These are phyloP conservation scores for Leuciscus waleckii DNA, from an alignment of 2,797 vertebrate species.

Conservation along the genomic window DNA sequence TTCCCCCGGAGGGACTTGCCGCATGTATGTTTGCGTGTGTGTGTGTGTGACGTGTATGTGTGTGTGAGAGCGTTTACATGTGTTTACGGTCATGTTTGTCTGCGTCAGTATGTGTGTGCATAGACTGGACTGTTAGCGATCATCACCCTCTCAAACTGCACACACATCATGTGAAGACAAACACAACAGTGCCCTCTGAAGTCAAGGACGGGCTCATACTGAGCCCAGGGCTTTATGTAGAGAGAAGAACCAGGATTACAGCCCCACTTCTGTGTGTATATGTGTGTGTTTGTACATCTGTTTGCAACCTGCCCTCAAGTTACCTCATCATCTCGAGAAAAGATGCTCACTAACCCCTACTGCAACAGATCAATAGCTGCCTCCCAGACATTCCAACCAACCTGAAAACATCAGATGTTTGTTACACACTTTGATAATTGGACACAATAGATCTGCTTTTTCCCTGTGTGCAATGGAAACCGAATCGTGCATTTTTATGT, in stretches of 20 bases:
- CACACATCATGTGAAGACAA: slow-evolving; percentile 67
- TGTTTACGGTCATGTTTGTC: slow-evolving; percentile 60
- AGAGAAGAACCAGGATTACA: slow-evolving; percentile 58
- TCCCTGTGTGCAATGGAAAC: background rate
- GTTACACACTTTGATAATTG: slow-evolving; percentile 28
- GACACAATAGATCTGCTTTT: slow-evolving; percentile 17
- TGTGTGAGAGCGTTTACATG: slow-evolving; percentile 60
- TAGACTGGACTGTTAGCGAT: slow-evolving; percentile 66
- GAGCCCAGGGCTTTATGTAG: slow-evolving; percentile 62
- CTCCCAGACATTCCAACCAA: slow-evolving; percentile 33
- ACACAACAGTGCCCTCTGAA: slow-evolving; percentile 74
- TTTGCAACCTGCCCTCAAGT: slow-evolving; percentile 48
- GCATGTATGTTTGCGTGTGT: slow-evolving; percentile 33
- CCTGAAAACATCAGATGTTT: slow-evolving; percentile 29
- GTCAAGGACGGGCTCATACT: slow-evolving; percentile 73
- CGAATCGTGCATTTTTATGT: background rate
- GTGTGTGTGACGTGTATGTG: slow-evolving; percentile 65
- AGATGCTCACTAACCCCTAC: slow-evolving; percentile 46
- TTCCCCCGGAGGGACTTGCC: slow-evolving; percentile 67
- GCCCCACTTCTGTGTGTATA: slow-evolving; percentile 19
- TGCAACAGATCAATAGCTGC: slow-evolving; percentile 47
- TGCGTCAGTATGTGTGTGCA: slow-evolving; percentile 59
- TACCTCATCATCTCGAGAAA: slow-evolving; percentile 56
- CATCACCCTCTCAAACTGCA: slow-evolving; percentile 70
- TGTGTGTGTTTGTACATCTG: slow-evolving; percentile 50